phyloP scores from a whole-genome alignment of 2,888 invertebrate species.

The Aphodius sticticus region DNA sequence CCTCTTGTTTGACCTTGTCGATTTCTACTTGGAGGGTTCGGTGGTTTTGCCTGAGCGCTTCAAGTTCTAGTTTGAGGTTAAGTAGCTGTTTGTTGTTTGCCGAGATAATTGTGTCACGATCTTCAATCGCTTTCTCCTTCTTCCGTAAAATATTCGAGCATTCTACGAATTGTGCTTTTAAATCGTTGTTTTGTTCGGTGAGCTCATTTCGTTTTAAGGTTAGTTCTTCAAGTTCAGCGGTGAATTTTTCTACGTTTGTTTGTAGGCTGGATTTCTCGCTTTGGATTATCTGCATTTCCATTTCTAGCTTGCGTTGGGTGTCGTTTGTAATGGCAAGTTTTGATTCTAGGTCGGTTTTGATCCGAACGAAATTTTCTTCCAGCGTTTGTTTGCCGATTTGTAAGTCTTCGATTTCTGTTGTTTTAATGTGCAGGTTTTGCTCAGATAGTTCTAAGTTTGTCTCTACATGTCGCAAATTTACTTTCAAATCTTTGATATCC shows the following conservation, averaged over 20 bases:
- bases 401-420: conserved; percentile 30
- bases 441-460: conserved; percentile 30
- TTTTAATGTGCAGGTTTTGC: conserved; percentile 25
- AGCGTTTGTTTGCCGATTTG: conserved; percentile 21
- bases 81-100: conserved; percentile 36
- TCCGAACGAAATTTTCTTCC: conserved; percentile 31
- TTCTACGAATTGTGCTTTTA: conserved; percentile 31
- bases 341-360: conserved; percentile 30
- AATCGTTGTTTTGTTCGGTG: conserved; percentile 21
- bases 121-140: conserved; percentile 33
- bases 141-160: conserved; percentile 28
- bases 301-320: conserved; percentile 39
- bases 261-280: conserved; percentile 31
- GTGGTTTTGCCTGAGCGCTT: conserved; percentile 35
- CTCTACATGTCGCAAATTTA: conserved; percentile 33
- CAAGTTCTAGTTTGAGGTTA: conserved; percentile 35
- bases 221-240: conserved; percentile 33
- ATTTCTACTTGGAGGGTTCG: conserved; percentile 25
- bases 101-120: conserved; percentile 35
- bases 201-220: conserved; percentile 38
- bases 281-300: conserved; percentile 31
- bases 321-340: conserved; percentile 34
- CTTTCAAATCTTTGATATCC: conserved; percentile 33
- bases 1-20: conserved; percentile 30
- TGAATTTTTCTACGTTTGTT: conserved; percentile 26